These are phyloP conservation scores for Eupsittula cactorum DNA, from an alignment of 2,113 vertebrate genomes.

Conservation along the genomic window DNA sequence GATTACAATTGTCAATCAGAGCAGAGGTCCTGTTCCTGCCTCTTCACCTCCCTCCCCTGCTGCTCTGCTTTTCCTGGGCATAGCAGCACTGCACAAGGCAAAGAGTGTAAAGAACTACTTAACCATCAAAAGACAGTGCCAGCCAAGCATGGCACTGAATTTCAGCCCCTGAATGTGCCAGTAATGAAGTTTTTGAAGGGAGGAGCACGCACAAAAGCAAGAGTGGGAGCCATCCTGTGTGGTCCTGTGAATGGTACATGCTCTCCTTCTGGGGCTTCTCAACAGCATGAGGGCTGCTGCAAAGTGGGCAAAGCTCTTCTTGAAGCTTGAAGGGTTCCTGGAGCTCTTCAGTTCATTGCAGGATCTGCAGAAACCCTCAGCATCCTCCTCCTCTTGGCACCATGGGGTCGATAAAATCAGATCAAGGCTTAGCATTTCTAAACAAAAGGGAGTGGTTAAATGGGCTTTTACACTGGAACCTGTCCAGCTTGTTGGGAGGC, in stretches of 20 bases:
- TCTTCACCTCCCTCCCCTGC: neutral
- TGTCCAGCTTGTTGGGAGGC: conserved; percentile 57
- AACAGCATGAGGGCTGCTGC: neutral
- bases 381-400: conserved; percentile 57
- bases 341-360: conserved; percentile 25
- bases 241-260: neutral
- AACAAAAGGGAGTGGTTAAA: conserved; percentile 68
- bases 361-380: conserved; percentile 38
- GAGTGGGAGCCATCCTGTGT: conserved; percentile 25
- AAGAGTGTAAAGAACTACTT: conserved; percentile 6
- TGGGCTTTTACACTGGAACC: conserved; percentile 68
- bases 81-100: neutral
- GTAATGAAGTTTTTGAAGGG: conserved; percentile 18
- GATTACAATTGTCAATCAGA: conserved; percentile 47
- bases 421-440: conserved; percentile 59
- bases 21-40: neutral
- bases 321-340: conserved; percentile 8
- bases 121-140: conserved; percentile 15
- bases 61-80: conserved; percentile 12
- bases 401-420: conserved; percentile 63
- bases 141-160: conserved; percentile 33
- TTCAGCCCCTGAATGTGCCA: neutral
- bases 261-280: conserved; percentile 3
- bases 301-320: conserved; percentile 41
- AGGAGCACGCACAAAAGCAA: neutral